Evolutionary conservation across 2,888 invertebrate species (phyloP).

Genomic region (Globia sparganii): DNA sequence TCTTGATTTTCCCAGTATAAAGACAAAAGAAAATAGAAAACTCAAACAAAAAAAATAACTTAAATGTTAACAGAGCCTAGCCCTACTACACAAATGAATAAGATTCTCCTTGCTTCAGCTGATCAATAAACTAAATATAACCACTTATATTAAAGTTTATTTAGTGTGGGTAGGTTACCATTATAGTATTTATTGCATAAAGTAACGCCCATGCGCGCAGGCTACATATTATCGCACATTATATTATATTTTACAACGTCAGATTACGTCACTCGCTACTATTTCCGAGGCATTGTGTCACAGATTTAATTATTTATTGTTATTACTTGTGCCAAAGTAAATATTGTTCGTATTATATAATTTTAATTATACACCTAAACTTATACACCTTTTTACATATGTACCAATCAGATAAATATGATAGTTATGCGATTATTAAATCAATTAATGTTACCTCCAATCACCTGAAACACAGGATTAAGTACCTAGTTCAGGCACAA

Average conservation of each 20-base stretch:
- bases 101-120: neutral
- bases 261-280: constrained; percentile 51
- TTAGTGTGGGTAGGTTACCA: constrained; percentile 32
- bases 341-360: too few species aligned
- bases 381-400: too few species aligned
- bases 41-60: neutral
- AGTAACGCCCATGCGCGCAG: constrained; percentile 41
- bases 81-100: neutral
- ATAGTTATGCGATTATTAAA: too few species aligned
- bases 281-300: constrained; percentile 60
- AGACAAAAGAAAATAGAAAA: neutral
- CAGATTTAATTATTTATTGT: constrained; percentile 36
- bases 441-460: too few species aligned
- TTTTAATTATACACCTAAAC: too few species aligned
- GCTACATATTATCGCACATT: constrained; percentile 41
- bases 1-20: neutral
- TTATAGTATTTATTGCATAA: constrained; percentile 48
- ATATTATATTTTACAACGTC: constrained; percentile 19
- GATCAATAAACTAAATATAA: neutral
- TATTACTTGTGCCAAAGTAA: too few species aligned
- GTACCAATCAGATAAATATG: too few species aligned
- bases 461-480: too few species aligned
- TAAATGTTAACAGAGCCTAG: neutral
- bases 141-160: constrained; percentile 14
- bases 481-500: too few species aligned